These are phyloP conservation scores for Archegozetes longisetosus DNA, from an alignment of 1,140 invertebrate species.

Conservation along the genomic window DNA sequence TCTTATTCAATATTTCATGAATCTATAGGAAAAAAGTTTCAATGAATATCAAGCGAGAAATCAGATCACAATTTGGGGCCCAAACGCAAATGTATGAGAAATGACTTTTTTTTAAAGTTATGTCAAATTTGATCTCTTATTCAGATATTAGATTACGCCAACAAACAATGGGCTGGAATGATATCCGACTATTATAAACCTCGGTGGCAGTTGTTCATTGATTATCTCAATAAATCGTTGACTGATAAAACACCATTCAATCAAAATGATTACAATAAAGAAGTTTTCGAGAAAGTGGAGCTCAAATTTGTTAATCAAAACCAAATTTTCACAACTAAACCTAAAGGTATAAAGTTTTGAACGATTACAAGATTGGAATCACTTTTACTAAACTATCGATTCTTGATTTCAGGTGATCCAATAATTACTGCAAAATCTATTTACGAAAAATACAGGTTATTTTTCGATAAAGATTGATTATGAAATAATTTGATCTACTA, in stretches of 20 bases:
- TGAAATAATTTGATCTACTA: too few relatives aligned
- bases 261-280: constrained; percentile 31
- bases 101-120: not conserved
- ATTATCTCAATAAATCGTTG: constrained; percentile 35
- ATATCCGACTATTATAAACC: constrained; percentile 47
- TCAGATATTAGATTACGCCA: constrained; percentile 20
- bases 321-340: too few relatives aligned
- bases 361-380: too few relatives aligned
- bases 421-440: too few relatives aligned
- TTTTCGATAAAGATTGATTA: too few relatives aligned
- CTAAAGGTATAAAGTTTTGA: too few relatives aligned
- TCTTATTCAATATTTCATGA: too few relatives aligned
- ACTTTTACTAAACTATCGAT: too few relatives aligned
- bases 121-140: not conserved
- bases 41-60: constrained; percentile 73
- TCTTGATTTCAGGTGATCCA: too few relatives aligned
- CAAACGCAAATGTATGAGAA: constrained; percentile 27
- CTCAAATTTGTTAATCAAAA: constrained; percentile 40
- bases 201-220: constrained; percentile 50
- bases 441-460: too few relatives aligned
- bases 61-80: constrained; percentile 59
- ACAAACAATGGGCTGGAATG: constrained; percentile 25
- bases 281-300: constrained; percentile 46
- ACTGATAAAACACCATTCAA: constrained; percentile 34
- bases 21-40: constrained; percentile 35